A percentile compares a stretch with the other conserved stretches of the same genome.
These are phyloP conservation scores for Tyrannus savana DNA, from an alignment of 2,113 vertebrate genomes.

Conservation along the genomic window DNA sequence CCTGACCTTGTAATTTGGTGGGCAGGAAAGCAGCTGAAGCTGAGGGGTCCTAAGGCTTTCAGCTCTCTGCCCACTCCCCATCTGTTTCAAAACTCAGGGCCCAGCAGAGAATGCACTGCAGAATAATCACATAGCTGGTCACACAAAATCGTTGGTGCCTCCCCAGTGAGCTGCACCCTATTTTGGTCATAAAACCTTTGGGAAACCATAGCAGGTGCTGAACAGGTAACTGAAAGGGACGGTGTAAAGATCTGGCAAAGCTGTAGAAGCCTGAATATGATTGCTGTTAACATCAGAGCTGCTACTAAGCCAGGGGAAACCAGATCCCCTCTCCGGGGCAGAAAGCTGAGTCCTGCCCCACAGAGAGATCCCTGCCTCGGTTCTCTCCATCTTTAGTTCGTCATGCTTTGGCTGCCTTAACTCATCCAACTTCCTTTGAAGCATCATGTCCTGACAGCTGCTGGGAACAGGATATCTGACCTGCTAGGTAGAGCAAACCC, in stretches of 20 bases:
- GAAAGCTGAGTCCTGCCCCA: constrained; percentile 31
- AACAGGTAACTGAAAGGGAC: not conserved
- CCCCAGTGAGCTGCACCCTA: not conserved
- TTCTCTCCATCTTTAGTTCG: constrained; percentile 17
- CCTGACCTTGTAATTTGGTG: constrained; percentile 8
- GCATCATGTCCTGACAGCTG: constrained; percentile 50
- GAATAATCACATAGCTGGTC: not conserved
- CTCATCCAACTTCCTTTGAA: constrained; percentile 53
- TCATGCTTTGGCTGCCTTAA: not conserved
- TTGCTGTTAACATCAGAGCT: not conserved
- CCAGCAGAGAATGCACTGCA: not conserved
- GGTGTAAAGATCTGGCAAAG: not conserved
- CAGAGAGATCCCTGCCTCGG: constrained; percentile 7
- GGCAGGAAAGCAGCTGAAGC: constrained; percentile 36
- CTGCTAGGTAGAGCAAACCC: constrained; percentile 30
- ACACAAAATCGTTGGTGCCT: not conserved
- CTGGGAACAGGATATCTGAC: constrained; percentile 50
- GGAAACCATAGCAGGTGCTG: not conserved
- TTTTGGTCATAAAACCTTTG: not conserved
- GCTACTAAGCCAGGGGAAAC: not conserved
- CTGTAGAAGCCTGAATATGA: not conserved
- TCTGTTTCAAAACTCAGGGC: constrained; percentile 31
- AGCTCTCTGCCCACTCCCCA: constrained; percentile 31
- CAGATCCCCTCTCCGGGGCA: not conserved
- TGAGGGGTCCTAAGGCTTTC: constrained; percentile 27